phyloP scores from a whole-genome alignment of 2,113 vertebrate species.

The Erythrocebus patas region DNA sequence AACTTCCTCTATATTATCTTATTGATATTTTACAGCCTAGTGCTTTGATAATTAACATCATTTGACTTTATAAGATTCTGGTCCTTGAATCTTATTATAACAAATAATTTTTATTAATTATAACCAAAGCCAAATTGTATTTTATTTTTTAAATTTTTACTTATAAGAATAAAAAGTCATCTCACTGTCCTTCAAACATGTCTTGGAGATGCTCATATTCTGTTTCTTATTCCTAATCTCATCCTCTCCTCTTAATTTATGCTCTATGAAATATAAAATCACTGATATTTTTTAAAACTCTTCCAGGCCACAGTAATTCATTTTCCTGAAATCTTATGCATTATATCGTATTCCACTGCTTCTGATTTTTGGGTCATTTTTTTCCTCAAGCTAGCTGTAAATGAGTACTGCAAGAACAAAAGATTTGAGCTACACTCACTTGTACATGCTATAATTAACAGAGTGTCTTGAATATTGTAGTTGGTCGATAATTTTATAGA shows the following conservation, averaged over 20 bases:
- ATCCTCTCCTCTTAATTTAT: not conserved
- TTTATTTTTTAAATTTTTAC: not conserved
- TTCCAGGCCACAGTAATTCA: not conserved
- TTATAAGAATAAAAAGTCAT: not conserved
- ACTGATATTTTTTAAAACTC: not conserved
- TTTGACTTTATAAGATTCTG: not conserved
- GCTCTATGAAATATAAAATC: not conserved
- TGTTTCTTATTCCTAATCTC: not conserved
- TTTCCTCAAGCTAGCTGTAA: fast-evolving
- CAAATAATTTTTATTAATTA: not conserved
- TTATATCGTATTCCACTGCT: not conserved
- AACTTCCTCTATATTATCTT: not conserved
- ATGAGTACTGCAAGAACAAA: not conserved
- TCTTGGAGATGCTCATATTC: not conserved
- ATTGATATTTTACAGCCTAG: not conserved
- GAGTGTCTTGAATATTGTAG: not conserved
- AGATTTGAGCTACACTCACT: not conserved
- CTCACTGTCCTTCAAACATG: not conserved
- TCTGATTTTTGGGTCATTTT: not conserved
- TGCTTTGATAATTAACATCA: not conserved
- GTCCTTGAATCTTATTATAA: not conserved
- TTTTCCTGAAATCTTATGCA: not conserved
- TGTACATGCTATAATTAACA: not conserved
- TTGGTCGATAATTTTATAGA: not conserved
- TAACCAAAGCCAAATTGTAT: not conserved